A percentile compares a stretch with the other conserved stretches of the same genome.
These are phyloP conservation scores for Troglohyphantes excavatus DNA, from an alignment of 2,888 invertebrate species.

Conservation along the genomic window DNA sequence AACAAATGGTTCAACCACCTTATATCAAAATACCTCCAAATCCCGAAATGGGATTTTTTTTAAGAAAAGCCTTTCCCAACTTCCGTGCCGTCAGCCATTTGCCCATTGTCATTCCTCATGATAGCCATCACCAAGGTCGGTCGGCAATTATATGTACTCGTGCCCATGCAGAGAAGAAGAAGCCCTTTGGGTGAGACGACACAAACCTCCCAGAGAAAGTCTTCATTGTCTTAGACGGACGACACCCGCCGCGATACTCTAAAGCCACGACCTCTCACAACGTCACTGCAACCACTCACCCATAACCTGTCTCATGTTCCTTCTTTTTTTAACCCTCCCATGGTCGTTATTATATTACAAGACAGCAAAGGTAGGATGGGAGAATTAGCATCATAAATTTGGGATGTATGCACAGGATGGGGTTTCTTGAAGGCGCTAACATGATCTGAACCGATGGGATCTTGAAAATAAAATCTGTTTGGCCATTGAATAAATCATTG, in stretches of 20 bases:
- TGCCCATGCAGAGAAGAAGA: too few relatives aligned
- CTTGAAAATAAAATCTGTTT: not conserved
- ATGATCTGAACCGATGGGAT: not conserved
- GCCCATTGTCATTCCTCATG: not conserved
- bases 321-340: conserved; percentile 6
- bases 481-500: not conserved
- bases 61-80: not conserved
- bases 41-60: too few relatives aligned
- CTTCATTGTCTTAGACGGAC: conserved; percentile 29
- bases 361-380: not conserved
- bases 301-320: conserved; percentile 24
- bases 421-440: conserved; percentile 12
- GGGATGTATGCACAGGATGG: not conserved
- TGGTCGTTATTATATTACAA: not conserved
- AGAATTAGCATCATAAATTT: not conserved
- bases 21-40: too few relatives aligned
- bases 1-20: too few relatives aligned
- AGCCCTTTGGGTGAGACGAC: not conserved
- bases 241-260: conserved; percentile 25
- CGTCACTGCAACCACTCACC: conserved; percentile 45
- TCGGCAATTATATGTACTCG: not conserved
- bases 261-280: conserved; percentile 1
- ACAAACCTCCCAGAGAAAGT: not conserved
- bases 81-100: conserved; percentile 20
- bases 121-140: conserved; percentile 22